Base-by-base conservation (phyloP, 2,113 vertebrate genomes). In the Carollia perspicillata region DNA sequence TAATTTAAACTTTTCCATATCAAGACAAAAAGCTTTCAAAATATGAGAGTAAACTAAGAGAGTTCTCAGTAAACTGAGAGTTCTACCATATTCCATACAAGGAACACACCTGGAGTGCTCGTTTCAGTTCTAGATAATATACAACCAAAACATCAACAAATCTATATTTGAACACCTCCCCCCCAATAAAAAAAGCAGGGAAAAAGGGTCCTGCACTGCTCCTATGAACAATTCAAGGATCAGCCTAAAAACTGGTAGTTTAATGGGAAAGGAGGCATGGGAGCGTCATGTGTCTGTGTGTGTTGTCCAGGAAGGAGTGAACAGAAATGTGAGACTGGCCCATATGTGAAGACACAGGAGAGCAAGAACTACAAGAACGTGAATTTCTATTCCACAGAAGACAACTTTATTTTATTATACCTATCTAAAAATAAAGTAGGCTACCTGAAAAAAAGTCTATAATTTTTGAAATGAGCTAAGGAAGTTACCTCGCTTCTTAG, bases 401-500 rank as follows among this genome's bases (percentile, higher is more conserved):
- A 71, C 33, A 88, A 55, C 35, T 58, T 80, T 78, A 63, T 7
- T 14, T 49, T 18, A 53, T 35, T 63, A 65, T 30, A 71, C 3
- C 28, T 75, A 22, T 68, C 60, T 92, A 33, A 88, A 96, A 87
- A 84, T 44, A 75, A 2, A 89, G 58, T 60, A 95, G 22, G 8
- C 49, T 95, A 87, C 37, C 75, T 97, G 30, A 75, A 93, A 89
- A 89, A 93, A 93, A 66, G 47, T n/a, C 28, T 44, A 9, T 60
- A 53, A 33, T 83, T 79, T 89, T 55, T 86, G 5, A 71, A 81
- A 75, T 68, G 6, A 86, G 42, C 55, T 89, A 58, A 35, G 88
- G 79, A 94, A 79, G 17, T 23, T 80, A 44, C 33, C 60, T 42
- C 35, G n/a, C 23, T 81, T 95, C 69, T 93, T 69, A 90, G 42